Base-by-base conservation (phyloP, 2,888 invertebrate genomes). In the Melanotus villosus region DNA sequence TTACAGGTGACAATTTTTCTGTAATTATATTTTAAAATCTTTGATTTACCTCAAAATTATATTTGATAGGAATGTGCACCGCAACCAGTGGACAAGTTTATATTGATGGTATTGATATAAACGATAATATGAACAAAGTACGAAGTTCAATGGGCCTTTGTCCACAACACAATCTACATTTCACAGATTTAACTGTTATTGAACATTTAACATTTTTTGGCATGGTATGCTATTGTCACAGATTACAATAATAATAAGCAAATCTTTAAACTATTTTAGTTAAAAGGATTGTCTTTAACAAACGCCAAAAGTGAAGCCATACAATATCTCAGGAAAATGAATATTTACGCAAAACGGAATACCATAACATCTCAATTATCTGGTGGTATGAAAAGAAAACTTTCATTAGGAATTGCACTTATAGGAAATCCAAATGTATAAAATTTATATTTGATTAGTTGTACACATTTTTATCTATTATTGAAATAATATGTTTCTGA, bases 301-400 rank as follows among this genome's bases (percentile, higher is more conserved):
- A 14, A 87, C 23, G 88, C 92, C 0, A 78, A 84, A 21, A 65
- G 76, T 0, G 88, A 91, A 81, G 88, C 90, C 3, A 80, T 86
- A 12, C 79, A 85, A 2, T 12, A 12, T 5, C 23, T 47, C n/a
- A 12, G 1, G 2, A 4, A 26, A 12, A 26, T 23, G 12, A 47
- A 47, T 5, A 4, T 47, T 9, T 12, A 4, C n/a, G 1, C 1
- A 0, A 21, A 23, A 7, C 1, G 12, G 12, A 2, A 26, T 6
- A 23, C 9, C 6, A 6, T 10, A 3, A 23, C 23, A 12, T 23
- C 23, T 21, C 87, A 89, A 56, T 85, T 97, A 67, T 97, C 97
- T 0, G 97, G 97, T n/a, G 98, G 98, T 9, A 97, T 97, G 90
- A 94, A 96, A 84, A 88, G 98, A 59, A 92, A 96, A 74, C 84